Evolutionary conservation across 2,797 vertebrate genomes (phyloP), one percentile per base, ranked within the genome.

Genomic region (Loris lydekkerianus): DNA sequence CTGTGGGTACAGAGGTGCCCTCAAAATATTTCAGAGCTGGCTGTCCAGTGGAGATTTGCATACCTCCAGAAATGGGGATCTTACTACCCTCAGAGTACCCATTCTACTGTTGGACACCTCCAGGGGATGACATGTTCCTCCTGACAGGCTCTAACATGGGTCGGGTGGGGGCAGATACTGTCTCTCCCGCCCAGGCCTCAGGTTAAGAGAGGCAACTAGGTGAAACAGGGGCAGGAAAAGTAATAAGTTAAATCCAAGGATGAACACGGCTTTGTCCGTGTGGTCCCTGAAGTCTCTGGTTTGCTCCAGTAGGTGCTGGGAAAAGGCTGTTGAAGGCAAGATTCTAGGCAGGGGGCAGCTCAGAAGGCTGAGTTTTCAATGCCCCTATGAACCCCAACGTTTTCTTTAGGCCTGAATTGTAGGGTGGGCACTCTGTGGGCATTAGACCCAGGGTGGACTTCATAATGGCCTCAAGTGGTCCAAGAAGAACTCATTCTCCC

Each of bases 351-450:
- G 82, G 27, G 29, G 46, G 46, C 6, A 65, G 60, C 60, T 97
- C 92, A 96, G 85, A 96, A 96, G 77, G 96, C 73, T 3, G 87
- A 94, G 75, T 70, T 97, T 69, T 96, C 49, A 0, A 91, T 60
- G 63, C 69, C 89, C n/a, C 67, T 81, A 6, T 0, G 53, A 0
- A 4, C 7, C 21, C 29, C 31, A 0, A 34, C 0, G 2, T 67
- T 5, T 8, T 85, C 97, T 37, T 96, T 94, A 34, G 91, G 83
- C 15, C 60, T 70, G 58, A 86, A 25, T 89, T 97, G 77, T 98
- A 98, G 77, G 97, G 97, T 5, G 97, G 97, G 0, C 84, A 96
- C 46, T 97, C 97, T 23, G 4, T 9, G 27, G 93, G 81, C 25
- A 61, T 49, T 20, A 70, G 76, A 46, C 11, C 58, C 86, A 61